Evolutionary conservation across 2,797 vertebrate genomes (phyloP), one percentile per base, ranked within the genome.

Genomic region (Yasuhikotakia modesta): DNA sequence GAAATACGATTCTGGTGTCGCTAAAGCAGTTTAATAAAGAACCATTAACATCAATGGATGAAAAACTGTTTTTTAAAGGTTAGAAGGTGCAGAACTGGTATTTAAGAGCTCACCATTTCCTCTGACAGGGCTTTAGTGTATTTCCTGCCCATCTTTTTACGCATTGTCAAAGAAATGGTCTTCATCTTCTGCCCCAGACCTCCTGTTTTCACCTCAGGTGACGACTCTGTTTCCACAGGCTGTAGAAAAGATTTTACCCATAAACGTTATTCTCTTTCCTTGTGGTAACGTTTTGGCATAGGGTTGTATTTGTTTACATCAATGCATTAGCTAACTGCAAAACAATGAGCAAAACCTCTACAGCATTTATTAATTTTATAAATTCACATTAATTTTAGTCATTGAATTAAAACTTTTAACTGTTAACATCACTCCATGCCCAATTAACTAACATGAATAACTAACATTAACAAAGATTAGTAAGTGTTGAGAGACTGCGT

Each of bases 111-210:
- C 87, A 92, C 91, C 84, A 77, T 90, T 80, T 94, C 92, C 79
- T 94, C 93, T 30, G 93, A 90, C 2, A 95, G 87, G 77, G 90
- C 89, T 86, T 93, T 92, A 68, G 88, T 87, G 73, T 93, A 94
- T 83, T 93, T 94, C 87, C 88, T 92, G 27, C 91, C 90, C 88
- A 93, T 94, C 90, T 92, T 95, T 82, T 91, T 95, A 89, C 90
- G 93, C 95, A 95, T 94, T 55, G 91, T 93, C 82, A 93, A 89
- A 5, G 94, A 93, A 83, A 93, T 94, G 76, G 88, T 91, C 82
- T 93, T 93, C 90, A 90, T 92, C 85, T 94, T 94, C 87, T 91
- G 94, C 27, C 93, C 89, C 50, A 93, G 71, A 71, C 90, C 87
- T 73, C 89, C 91, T 87, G 52, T 55, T 79, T 75, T 80, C 79